Percentiles rank a stretch among this genome's conserved stretches.
These are phyloP conservation scores for Scolanthus callimorphus DNA, from an alignment of 92 coral and sea anemone species.

Conservation along the genomic window DNA sequence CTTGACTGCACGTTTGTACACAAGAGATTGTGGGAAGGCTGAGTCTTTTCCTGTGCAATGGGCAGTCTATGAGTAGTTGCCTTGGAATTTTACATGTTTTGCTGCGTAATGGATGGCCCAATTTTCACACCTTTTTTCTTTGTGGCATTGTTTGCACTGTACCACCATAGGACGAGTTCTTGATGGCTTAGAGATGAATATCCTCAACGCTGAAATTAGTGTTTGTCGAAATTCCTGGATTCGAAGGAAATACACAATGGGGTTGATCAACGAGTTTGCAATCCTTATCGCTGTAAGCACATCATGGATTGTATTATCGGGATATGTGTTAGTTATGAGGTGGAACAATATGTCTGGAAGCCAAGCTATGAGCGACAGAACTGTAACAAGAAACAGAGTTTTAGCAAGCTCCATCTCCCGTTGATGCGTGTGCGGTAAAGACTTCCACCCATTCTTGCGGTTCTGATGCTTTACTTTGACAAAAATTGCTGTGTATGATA, in stretches of 20 bases:
- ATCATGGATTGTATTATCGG: background rate
- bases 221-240: background rate
- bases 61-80: too few species aligned
- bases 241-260: background rate
- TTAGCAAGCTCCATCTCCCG: background rate
- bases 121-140: too few species aligned
- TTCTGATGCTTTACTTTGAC: background rate
- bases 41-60: too few species aligned
- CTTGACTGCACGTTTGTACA: too few species aligned
- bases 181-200: background rate
- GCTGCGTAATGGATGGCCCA: too few species aligned
- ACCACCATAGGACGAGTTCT: too few species aligned
- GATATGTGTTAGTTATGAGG: background rate
- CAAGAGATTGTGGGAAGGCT: too few species aligned
- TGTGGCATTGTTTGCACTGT: too few species aligned
- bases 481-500: background rate
- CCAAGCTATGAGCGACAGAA: background rate
- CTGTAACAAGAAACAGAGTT: background rate
- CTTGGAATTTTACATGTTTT: too few species aligned
- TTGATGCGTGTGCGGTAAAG: background rate
- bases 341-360: background rate
- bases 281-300: background rate
- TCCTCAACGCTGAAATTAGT: background rate
- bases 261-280: background rate
- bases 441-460: too few species aligned